phyloP scores from a whole-genome alignment of 2,888 invertebrate species.

The Melanchra persicariae region DNA sequence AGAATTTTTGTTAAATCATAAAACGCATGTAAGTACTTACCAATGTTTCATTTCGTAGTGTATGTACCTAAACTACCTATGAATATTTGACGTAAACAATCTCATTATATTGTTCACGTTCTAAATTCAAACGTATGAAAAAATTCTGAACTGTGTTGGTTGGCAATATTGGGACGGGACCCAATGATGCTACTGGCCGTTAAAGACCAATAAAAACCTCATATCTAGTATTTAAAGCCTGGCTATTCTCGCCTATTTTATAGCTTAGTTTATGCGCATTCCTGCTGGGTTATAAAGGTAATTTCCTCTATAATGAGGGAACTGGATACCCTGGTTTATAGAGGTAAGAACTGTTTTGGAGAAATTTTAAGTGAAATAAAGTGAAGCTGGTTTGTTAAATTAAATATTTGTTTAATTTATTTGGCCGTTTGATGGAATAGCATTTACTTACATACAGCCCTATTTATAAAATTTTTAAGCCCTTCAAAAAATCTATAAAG shows the following conservation, averaged over 20 bases:
- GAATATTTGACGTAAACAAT: constrained; percentile 9
- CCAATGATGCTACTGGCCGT: constrained; percentile 42
- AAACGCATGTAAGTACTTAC: too few species aligned
- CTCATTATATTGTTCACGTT: constrained; percentile 5
- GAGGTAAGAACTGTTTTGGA: neutral
- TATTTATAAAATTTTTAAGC: too few species aligned
- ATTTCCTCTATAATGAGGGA: constrained; percentile 37
- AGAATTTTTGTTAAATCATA: neutral
- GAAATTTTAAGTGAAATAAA: neutral
- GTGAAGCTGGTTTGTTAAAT: neutral
- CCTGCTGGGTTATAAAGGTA: constrained; percentile 31
- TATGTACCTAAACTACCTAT: neutral
- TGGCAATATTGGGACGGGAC: constrained; percentile 40
- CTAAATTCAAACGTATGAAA: constrained; percentile 32
- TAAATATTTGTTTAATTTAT: neutral
- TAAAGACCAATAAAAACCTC: constrained; percentile 50
- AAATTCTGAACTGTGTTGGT: constrained; percentile 27
- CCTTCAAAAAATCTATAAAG: too few species aligned
- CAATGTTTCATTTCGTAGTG: too few species aligned
- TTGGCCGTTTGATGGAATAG: neutral
- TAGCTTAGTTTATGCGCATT: constrained; percentile 35
- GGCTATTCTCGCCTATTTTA: constrained; percentile 24
- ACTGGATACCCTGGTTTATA: constrained; percentile 19
- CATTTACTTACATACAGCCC: too few species aligned
- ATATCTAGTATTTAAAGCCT: constrained; percentile 40